These are phyloP conservation scores for Piezodorus guildinii DNA, from an alignment of 1,140 invertebrate genomes.

Conservation along the genomic window DNA sequence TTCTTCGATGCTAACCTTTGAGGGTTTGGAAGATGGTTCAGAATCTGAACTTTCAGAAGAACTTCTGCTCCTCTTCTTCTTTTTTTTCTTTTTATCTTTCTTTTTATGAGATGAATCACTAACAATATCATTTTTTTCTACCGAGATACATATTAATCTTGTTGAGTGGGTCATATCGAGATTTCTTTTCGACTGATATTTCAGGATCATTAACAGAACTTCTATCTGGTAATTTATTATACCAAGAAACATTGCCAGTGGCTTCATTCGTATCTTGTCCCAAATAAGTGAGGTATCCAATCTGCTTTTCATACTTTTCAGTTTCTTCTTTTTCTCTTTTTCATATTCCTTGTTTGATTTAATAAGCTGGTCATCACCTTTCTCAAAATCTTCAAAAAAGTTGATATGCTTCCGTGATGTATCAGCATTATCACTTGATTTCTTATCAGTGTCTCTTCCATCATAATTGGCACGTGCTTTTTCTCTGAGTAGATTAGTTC, in stretches of 20 bases:
- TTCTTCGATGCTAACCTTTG: slow-evolving; percentile 46
- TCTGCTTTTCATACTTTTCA: slow-evolving; percentile 95
- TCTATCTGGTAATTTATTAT: slow-evolving; percentile 52
- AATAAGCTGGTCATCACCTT: slow-evolving; percentile 46
- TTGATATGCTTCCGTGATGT: slow-evolving; percentile 58
- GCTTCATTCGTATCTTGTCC: slow-evolving; percentile 87
- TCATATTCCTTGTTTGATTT: slow-evolving; percentile 78
- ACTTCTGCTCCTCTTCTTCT: slow-evolving; percentile 32
- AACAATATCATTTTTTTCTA: slow-evolving; percentile 31
- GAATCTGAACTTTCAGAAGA: slow-evolving; percentile 20
- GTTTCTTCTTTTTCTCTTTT: slow-evolving; percentile 82
- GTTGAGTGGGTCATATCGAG: slow-evolving; percentile 58
- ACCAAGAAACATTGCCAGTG: slow-evolving; percentile 69
- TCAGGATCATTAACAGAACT: slow-evolving; percentile 41
- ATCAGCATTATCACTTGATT: slow-evolving; percentile 11
- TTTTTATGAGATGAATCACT: slow-evolving; percentile 29
- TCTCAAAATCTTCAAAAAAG: slow-evolving; percentile 80
- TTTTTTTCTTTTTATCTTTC: slow-evolving; percentile 32
- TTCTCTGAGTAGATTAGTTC: slow-evolving; percentile 59
- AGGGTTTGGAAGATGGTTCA: slow-evolving; percentile 33
- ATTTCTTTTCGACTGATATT: slow-evolving; percentile 47
- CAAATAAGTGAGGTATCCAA: slow-evolving; percentile 90
- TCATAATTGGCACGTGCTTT: slow-evolving; percentile 45
- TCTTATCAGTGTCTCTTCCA: slow-evolving; percentile 27
- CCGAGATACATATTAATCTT: slow-evolving; percentile 44